Evolutionary conservation across 1,140 invertebrate genomes (phyloP), one percentile per base, ranked within the genome.

Genomic region (Rhyzopertha dominica): DNA sequence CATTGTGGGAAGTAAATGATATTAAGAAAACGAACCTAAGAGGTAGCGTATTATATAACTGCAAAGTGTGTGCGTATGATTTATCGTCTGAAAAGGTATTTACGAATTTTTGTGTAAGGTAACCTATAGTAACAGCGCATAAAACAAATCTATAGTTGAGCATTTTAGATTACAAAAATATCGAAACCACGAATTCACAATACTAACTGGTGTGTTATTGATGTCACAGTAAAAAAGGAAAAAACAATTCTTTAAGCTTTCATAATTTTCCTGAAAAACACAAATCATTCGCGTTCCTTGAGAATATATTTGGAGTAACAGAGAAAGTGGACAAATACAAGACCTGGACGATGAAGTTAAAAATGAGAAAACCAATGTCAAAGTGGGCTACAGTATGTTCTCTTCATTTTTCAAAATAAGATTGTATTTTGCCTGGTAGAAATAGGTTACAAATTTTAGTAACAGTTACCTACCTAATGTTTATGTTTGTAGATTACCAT

Each of bases 281-380:
- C 7, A 24, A 37, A 5, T 24, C 23, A 37, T 14, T 37, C 17
- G 13, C 8, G n/a, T n/a, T n/a, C 0, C 8, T 37, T 3, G 13
- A 4, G 5, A 2, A 37, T 37, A 24, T 14, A 7, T 37, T 37
- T 37, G 17, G 17, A 5, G n/a, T 20, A 24, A 24, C 9, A 32
- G 30, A 32, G 1, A 17, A 14, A 5, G 13, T 12, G 13, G 20
- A 37, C 8, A 20, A 24, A 0, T n/a, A 19, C 9, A 8, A 44
- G 28, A 14, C 23, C 24, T 44, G 43, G 43, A 34, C 5, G 28
- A 13, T 5, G 5, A 44, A 16, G 12, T 17, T 44, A 1, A 44
- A 39, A 44, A 44, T 44, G 9, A 23, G 32, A 13, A 40, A 44
- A 24, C 20, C 31, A 19, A 16, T 30, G 9, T 37, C 31, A 19